A percentile compares a stretch with the other conserved stretches of the same genome.
phyloP scores from a whole-genome alignment of 1,140 invertebrate species.

The Idris sp. region DNA sequence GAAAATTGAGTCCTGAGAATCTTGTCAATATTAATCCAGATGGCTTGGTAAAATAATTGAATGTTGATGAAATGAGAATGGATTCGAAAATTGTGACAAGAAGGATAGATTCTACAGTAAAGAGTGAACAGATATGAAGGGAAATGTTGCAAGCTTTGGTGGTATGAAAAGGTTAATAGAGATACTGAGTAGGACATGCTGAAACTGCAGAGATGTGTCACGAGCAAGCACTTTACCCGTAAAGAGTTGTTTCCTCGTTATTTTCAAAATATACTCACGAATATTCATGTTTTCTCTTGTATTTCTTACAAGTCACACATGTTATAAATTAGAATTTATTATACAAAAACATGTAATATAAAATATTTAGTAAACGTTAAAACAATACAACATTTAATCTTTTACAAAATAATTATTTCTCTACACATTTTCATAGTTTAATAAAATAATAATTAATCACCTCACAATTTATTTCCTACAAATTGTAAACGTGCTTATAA shows the following conservation, averaged over 20 bases:
- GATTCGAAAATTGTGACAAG: conserved; percentile 41
- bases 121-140: conserved; percentile 6
- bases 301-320: not conserved
- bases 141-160: conserved; percentile 19
- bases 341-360: not conserved
- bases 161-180: conserved; percentile 46
- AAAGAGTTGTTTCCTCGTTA: conserved; percentile 40
- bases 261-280: not conserved
- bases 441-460: no score
- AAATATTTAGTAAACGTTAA: no score
- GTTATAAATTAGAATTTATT: not conserved
- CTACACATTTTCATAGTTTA: no score
- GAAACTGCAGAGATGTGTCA: conserved; percentile 49
- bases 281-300: conserved; percentile 12
- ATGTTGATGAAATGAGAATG: conserved; percentile 44
- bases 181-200: conserved; percentile 38
- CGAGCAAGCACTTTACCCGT: conserved; percentile 31
- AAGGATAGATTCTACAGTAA: conserved; percentile 9
- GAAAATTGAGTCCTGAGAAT: conserved; percentile 41
- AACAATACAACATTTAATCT: no score
- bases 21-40: conserved; percentile 58
- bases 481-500: no score
- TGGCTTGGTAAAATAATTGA: conserved; percentile 54
- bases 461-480: no score
- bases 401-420: no score